phyloP scores from a whole-genome alignment of 2,113 vertebrate species.

The Hippocampus barbouri region DNA sequence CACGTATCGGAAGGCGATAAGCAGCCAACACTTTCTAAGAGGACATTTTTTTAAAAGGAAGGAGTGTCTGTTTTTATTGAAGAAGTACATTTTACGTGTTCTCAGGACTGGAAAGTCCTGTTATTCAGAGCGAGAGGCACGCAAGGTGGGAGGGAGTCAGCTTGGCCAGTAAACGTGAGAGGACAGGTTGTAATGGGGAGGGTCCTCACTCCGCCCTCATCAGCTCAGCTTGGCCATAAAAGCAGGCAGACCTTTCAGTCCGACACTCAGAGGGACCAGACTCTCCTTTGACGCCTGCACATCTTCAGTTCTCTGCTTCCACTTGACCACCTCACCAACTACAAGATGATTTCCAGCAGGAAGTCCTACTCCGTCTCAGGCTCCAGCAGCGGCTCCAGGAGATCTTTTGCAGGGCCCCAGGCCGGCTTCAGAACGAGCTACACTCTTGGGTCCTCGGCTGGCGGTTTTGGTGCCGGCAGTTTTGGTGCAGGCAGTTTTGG shows the following conservation, averaged over 20 bases:
- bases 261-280: conserved; percentile 69
- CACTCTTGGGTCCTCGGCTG: background rate
- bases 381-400: conserved; percentile 51
- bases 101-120: conserved; percentile 63
- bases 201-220: conserved; percentile 38
- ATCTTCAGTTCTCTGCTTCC: conserved; percentile 34
- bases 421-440: background rate
- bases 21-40: background rate
- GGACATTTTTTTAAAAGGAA: background rate
- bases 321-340: conserved; percentile 6
- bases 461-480: background rate
- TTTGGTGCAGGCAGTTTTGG: conserved; percentile 29
- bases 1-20: background rate
- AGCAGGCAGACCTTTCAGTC: conserved; percentile 31
- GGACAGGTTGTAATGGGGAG: conserved; percentile 32
- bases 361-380: conserved; percentile 48
- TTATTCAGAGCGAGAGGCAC: conserved; percentile 25
- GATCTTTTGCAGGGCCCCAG: conserved; percentile 16
- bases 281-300: conserved; percentile 71
- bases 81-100: conserved; percentile 62
- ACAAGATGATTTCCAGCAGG: conserved; percentile 50
- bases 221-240: conserved; percentile 50
- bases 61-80: background rate
- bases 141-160: conserved; percentile 15
- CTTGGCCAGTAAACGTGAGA: conserved; percentile 46